Evolutionary conservation across 2,888 invertebrate species (phyloP).

Genomic region (Synanthedon vespiformis): DNA sequence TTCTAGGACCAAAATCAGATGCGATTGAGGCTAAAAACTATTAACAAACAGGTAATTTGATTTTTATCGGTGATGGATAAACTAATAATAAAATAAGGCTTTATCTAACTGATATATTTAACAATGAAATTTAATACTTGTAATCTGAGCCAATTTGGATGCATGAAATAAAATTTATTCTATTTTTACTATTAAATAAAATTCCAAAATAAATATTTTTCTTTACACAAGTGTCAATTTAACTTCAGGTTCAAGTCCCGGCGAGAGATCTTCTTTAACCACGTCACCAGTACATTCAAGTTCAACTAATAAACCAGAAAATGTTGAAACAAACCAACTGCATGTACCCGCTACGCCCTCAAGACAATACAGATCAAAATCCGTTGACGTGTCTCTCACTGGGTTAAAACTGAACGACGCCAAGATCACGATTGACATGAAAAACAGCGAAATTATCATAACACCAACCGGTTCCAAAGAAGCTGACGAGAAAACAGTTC

Average conservation of each 20-base stretch:
- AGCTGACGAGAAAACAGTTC: slow-evolving; percentile 22
- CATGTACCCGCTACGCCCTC: slow-evolving; percentile 43
- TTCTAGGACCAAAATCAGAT: slow-evolving; percentile 41
- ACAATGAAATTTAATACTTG: no score
- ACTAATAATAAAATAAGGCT: no score
- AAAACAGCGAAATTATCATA: slow-evolving; percentile 53
- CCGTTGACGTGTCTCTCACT: slow-evolving; percentile 63
- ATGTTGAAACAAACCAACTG: slow-evolving; percentile 41
- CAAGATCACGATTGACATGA: slow-evolving; percentile 50
- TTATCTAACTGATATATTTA: no score
- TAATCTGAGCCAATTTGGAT: no score
- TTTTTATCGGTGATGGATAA: no score
- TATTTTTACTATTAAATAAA: no score
- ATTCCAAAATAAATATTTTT: no score
- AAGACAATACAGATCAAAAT: slow-evolving; percentile 66
- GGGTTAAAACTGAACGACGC: slow-evolving; percentile 47
- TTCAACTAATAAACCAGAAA: slow-evolving; percentile 37
- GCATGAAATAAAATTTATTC: no score
- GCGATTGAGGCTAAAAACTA: slow-evolving; percentile 28
- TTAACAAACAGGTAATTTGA: no score
- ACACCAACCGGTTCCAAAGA: slow-evolving; percentile 50
- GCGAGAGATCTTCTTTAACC: slow-evolving; percentile 50
- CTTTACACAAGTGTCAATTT: slow-evolving; percentile 21
- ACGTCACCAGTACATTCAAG: slow-evolving; percentile 51
- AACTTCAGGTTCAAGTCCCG: slow-evolving; percentile 57